Evolutionary conservation across 2,888 invertebrate genomes (phyloP).

Genomic region (Synanthedon vespiformis): DNA sequence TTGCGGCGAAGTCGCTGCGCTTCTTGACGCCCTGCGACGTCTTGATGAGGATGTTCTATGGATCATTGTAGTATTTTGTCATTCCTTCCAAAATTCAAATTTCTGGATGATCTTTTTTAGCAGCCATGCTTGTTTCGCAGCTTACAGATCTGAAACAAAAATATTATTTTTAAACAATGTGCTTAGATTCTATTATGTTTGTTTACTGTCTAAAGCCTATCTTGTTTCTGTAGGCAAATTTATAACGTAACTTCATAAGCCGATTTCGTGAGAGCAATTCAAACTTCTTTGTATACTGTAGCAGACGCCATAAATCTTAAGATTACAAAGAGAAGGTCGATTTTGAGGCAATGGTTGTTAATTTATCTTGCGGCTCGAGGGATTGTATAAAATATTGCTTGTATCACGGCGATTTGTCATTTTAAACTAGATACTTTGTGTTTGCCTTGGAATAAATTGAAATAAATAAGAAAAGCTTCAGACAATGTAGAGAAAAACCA

Average conservation of each 20-base stretch:
- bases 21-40: constrained; percentile 75
- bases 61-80: constrained; percentile 60
- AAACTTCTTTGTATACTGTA: constrained; percentile 27
- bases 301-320: constrained; percentile 21
- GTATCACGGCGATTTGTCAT: not conserved
- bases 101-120: not conserved
- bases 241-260: constrained; percentile 22
- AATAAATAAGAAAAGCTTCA: too few species aligned
- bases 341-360: constrained; percentile 5
- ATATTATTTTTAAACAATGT: not conserved
- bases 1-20: constrained; percentile 75
- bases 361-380: constrained; percentile 8
- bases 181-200: not conserved
- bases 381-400: constrained; percentile 8
- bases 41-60: constrained; percentile 75
- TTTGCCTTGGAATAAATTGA: not conserved
- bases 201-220: not conserved
- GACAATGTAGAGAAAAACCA: too few species aligned
- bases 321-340: constrained; percentile 10
- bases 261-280: constrained; percentile 23
- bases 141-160: not conserved
- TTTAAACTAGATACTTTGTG: not conserved
- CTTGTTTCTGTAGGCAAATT: constrained; percentile 11
- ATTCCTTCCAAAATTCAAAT: not conserved
- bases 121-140: not conserved